Evolutionary conservation across 2,888 invertebrate genomes (phyloP).

Genomic region (Empis stercorea): DNA sequence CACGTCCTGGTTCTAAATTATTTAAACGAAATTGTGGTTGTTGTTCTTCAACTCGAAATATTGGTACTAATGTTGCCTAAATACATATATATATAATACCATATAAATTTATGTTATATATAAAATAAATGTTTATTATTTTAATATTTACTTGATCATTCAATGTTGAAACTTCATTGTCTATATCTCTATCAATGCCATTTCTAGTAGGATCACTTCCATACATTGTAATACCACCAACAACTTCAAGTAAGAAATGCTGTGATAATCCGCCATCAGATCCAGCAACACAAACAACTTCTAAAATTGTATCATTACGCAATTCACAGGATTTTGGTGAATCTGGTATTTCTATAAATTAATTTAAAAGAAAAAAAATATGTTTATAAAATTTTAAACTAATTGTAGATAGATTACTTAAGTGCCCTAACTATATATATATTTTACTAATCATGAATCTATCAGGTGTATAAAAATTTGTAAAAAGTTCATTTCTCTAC

Average conservation of each 20-base stretch:
- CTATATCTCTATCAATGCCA: conserved; percentile 29
- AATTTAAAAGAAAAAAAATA: too few relatives aligned
- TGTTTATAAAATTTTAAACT: too few relatives aligned
- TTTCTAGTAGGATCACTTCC: conserved; percentile 39
- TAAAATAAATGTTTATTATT: too few relatives aligned
- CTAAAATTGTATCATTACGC: conserved; percentile 50
- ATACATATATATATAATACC: too few relatives aligned
- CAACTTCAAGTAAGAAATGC: conserved; percentile 68
- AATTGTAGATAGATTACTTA: too few relatives aligned
- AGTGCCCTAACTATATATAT: too few relatives aligned
- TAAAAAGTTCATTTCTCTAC: too few relatives aligned
- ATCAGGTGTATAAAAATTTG: too few relatives aligned
- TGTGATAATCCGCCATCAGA: conserved; percentile 71
- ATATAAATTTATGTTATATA: too few relatives aligned
- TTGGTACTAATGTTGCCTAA: conserved; percentile 42
- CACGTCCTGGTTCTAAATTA: conserved; percentile 59
- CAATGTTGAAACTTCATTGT: conserved; percentile 49
- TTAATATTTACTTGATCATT: conserved; percentile 47
- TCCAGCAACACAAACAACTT: conserved; percentile 62
- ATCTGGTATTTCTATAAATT: conserved; percentile 53
- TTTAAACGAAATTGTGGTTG: conserved; percentile 59
- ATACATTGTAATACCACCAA: conserved; percentile 42
- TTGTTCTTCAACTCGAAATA: conserved; percentile 50
- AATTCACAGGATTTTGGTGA: conserved; percentile 62
- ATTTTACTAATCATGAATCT: too few relatives aligned